Evolutionary conservation across 2,888 invertebrate species (phyloP).

Genomic region (Luffia ferchaultella): DNA sequence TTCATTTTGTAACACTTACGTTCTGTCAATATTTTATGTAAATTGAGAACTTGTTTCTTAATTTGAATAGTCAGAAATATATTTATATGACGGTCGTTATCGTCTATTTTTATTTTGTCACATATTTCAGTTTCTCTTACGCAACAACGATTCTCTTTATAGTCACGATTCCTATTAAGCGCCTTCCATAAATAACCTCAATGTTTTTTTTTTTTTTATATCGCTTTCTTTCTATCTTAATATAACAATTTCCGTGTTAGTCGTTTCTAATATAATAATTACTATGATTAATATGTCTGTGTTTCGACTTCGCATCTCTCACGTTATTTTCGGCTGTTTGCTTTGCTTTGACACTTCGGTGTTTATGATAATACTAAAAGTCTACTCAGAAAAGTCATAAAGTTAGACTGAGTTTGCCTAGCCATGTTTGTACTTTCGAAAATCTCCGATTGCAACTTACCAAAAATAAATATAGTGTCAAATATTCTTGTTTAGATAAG

Average conservation of each 20-base stretch:
- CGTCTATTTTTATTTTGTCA: too few relatives aligned
- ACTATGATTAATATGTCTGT: too few relatives aligned
- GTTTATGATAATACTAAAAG: background rate
- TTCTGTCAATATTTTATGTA: too few relatives aligned
- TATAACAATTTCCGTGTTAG: too few relatives aligned
- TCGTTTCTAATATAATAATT: too few relatives aligned
- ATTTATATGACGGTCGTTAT: too few relatives aligned
- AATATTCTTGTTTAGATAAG: conserved; percentile 4
- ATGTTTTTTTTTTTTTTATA: background rate
- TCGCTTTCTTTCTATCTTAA: too few relatives aligned
- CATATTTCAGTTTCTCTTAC: background rate
- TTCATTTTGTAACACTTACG: too few relatives aligned
- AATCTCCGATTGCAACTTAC: conserved; percentile 47
- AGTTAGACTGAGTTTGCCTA: background rate
- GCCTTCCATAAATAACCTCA: background rate
- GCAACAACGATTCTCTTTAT: background rate
- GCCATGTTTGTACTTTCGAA: conserved; percentile 49
- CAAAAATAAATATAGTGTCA: conserved; percentile 28
- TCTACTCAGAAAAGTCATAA: background rate
- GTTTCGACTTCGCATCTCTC: too few relatives aligned
- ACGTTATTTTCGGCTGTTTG: too few relatives aligned
- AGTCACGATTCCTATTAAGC: background rate
- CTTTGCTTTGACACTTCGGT: background rate
- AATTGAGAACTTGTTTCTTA: too few relatives aligned
- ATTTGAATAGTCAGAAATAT: too few relatives aligned